Percentiles rank a stretch among this genome's conserved stretches.
These are phyloP conservation scores for Antheraea pernyi DNA, from an alignment of 1,140 invertebrate genomes.

Conservation along the genomic window DNA sequence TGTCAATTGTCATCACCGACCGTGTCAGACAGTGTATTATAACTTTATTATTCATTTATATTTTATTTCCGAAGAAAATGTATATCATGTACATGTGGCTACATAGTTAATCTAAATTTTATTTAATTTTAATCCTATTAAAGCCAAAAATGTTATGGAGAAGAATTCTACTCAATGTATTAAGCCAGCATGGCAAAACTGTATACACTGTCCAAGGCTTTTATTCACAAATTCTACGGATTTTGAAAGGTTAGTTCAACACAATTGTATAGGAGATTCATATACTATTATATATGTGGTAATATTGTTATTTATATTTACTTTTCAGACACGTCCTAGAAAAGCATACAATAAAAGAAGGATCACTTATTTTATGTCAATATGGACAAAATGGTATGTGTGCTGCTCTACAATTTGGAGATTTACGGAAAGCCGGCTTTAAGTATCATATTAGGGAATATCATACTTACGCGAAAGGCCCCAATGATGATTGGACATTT, in stretches of 20 bases:
- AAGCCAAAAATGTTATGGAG: slow-evolving; percentile 73
- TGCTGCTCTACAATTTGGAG: slow-evolving; percentile 91
- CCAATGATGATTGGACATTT: slow-evolving; percentile 85
- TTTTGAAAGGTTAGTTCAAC: slow-evolving; percentile 76
- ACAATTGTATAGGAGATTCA: not conserved
- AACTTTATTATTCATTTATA: not conserved
- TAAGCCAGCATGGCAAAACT: slow-evolving; percentile 77
- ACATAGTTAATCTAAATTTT: not conserved
- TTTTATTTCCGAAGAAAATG: not conserved
- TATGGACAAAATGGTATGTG: slow-evolving; percentile 95
- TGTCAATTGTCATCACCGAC: not conserved
- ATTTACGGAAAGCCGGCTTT: slow-evolving; percentile 93
- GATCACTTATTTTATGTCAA: slow-evolving; percentile 92
- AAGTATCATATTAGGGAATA: slow-evolving; percentile 91
- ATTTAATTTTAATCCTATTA: slow-evolving; percentile 10
- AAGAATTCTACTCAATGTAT: slow-evolving; percentile 50
- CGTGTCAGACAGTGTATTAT: not conserved
- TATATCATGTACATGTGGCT: not conserved
- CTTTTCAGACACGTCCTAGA: slow-evolving; percentile 87
- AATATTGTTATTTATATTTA: slow-evolving; percentile 5
- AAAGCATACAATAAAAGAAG: slow-evolving; percentile 91
- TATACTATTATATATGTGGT: not conserved
- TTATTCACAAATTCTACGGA: slow-evolving; percentile 74
- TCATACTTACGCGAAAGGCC: slow-evolving; percentile 83
- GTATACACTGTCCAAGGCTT: slow-evolving; percentile 80